Conservation (phyloP, 2,797 vertebrate species). For the Erithacus rubecula region DNA sequence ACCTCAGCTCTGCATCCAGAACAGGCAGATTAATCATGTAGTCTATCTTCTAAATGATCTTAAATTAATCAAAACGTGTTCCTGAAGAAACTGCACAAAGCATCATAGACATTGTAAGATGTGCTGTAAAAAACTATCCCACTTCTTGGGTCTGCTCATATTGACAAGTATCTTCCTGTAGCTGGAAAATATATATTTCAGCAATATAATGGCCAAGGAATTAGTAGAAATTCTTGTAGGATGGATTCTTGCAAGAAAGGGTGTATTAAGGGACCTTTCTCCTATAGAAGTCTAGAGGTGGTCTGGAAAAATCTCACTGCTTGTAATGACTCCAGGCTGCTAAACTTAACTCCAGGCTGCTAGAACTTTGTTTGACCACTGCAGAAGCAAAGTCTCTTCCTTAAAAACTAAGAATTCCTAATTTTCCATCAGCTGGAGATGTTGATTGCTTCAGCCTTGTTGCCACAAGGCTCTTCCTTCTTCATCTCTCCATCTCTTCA, state of each 20-base stretch:
- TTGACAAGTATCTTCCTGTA: background rate
- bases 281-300: background rate
- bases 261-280: background rate
- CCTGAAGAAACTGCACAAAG: background rate
- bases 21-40: background rate
- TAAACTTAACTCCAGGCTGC: background rate
- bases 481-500: background rate
- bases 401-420: background rate
- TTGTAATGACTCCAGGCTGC: background rate
- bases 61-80: constrained; percentile 21
- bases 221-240: constrained; percentile 15
- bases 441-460: background rate
- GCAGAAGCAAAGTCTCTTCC: background rate
- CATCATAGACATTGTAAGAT: background rate
- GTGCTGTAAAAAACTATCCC: background rate
- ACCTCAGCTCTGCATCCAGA: background rate
- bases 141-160: background rate
- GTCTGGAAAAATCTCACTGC: background rate
- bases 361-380: background rate
- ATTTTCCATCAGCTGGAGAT: background rate
- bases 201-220: background rate
- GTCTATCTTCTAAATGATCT: background rate
- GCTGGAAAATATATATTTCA: constrained; percentile 4
- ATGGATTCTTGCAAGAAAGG: background rate
- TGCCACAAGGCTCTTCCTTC: background rate